A percentile compares a stretch with the other conserved stretches of the same genome.
These are phyloP conservation scores for Aleiodes alternator DNA, from an alignment of 2,888 invertebrate species.

Conservation along the genomic window DNA sequence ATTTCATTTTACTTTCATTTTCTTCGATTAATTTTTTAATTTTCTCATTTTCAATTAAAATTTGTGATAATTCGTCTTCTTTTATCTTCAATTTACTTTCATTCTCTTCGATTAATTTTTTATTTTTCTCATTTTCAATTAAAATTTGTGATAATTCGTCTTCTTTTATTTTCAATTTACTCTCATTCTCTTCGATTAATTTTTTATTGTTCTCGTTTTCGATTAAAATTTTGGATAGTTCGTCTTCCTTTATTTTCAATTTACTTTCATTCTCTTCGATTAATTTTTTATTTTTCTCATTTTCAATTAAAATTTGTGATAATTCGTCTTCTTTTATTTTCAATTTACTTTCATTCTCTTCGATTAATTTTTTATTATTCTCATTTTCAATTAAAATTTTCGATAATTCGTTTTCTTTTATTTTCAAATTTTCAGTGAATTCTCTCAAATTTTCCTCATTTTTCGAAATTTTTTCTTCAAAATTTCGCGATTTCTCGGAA, in stretches of 20 bases:
- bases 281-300: neutral
- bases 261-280: neutral
- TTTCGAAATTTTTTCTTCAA: constrained; percentile 9
- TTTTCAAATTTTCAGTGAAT: neutral
- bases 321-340: constrained; percentile 1
- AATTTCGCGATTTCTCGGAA: constrained; percentile 64
- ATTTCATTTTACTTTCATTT: neutral
- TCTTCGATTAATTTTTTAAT: constrained; percentile 8
- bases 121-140: neutral
- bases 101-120: constrained; percentile 1
- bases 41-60: neutral
- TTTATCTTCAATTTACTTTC: neutral
- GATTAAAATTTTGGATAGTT: neutral
- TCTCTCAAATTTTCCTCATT: constrained; percentile 10
- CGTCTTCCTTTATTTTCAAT: neutral
- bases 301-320: constrained; percentile 1
- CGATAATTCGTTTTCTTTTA: constrained; percentile 1
- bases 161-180: neutral
- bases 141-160: neutral
- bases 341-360: neutral
- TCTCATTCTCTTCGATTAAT: neutral
- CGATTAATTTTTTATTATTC: neutral
- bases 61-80: constrained; percentile 4
- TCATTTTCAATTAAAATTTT: constrained; percentile 1
- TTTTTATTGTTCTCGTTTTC: constrained; percentile 15